Evolutionary conservation across 2,113 vertebrate species (phyloP).

Genomic region (Connochaetes taurinus): DNA sequence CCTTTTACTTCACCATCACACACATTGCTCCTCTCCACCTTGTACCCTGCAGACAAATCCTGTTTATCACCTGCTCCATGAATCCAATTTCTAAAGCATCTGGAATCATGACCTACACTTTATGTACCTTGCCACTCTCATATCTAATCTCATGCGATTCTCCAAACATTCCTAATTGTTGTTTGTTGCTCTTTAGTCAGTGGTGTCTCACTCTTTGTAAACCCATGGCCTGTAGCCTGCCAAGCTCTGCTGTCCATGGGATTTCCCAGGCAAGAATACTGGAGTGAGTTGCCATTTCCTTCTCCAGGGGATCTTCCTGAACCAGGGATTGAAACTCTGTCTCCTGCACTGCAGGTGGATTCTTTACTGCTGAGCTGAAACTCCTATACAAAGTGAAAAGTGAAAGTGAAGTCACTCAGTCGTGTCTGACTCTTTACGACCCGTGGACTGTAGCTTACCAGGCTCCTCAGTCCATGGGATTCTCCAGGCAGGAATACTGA

Average conservation of each 20-base stretch:
- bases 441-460: no score
- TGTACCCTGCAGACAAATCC: no score
- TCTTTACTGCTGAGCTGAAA: not conserved
- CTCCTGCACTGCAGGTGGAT: not conserved
- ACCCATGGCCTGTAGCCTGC: not conserved
- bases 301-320: not conserved
- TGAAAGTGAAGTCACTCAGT: no score
- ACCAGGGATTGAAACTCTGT: not conserved
- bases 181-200: not conserved
- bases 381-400: not conserved
- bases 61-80: no score
- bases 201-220: not conserved
- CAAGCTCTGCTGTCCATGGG: not conserved
- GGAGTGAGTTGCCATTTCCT: not conserved
- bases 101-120: no score
- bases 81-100: not conserved
- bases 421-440: rapidly evolving
- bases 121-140: not conserved
- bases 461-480: no score
- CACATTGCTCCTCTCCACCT: not conserved
- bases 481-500: no score
- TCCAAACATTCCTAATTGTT: not conserved
- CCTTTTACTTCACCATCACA: not conserved
- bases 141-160: not conserved
- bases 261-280: not conserved